Percentiles rank a stretch among this genome's conserved stretches.
phyloP scores from a whole-genome alignment of 2,888 invertebrate species.

The Cryptus viduatorius region DNA sequence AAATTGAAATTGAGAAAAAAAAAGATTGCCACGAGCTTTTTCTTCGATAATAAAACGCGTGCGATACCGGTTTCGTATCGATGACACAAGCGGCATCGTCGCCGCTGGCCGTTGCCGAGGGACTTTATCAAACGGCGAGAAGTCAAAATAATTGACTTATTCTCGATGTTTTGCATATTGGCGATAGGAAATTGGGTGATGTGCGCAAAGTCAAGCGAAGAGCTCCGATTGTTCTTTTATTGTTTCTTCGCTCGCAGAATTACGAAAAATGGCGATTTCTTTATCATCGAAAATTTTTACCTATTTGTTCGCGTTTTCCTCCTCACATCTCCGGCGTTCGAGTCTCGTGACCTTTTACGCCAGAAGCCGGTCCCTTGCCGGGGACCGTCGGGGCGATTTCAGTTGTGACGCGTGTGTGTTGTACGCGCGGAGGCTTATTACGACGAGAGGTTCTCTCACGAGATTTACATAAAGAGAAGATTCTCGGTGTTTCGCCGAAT shows the following conservation, averaged over 20 bases:
- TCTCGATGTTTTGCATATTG: not conserved
- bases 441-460: slow-evolving; percentile 58
- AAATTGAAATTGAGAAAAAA: not conserved
- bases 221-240: not conserved
- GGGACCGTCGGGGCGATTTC: slow-evolving; percentile 10
- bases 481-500: slow-evolving; percentile 44
- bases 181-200: slow-evolving; percentile 6
- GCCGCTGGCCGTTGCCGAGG: not conserved
- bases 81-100: not conserved
- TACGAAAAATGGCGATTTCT: not conserved
- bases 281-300: not conserved
- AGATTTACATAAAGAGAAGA: slow-evolving; percentile 60
- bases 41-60: not conserved
- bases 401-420: slow-evolving; percentile 20
- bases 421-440: slow-evolving; percentile 40
- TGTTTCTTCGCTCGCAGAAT: not conserved
- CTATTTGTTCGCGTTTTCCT: not conserved
- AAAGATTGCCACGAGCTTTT: not conserved
- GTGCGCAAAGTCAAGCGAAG: not conserved
- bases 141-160: not conserved
- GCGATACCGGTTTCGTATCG: slow-evolving; percentile 35
- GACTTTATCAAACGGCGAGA: slow-evolving; percentile 3
- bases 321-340: not conserved
- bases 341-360: slow-evolving; percentile 40
- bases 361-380: slow-evolving; percentile 3